phyloP scores from a whole-genome alignment of 2,888 invertebrate species.

The Acrobeloides nanus region DNA sequence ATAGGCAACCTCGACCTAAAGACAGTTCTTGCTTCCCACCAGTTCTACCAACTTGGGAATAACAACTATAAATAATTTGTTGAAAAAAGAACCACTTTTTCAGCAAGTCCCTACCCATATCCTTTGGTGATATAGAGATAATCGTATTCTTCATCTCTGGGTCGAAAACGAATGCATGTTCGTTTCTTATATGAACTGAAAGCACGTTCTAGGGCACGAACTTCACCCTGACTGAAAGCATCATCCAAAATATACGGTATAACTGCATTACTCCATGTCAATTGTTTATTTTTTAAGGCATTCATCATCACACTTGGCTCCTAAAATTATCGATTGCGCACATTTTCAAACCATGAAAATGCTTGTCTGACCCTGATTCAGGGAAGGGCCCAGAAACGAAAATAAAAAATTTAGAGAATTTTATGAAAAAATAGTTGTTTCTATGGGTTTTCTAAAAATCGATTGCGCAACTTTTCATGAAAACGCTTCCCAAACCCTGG shows the following conservation, averaged over 20 bases:
- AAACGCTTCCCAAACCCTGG: too few species aligned
- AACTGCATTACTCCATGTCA: constrained; percentile 44
- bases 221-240: constrained; percentile 48
- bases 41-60: constrained; percentile 51
- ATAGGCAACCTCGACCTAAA: constrained; percentile 49
- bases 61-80: constrained; percentile 35
- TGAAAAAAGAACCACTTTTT: constrained; percentile 4
- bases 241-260: constrained; percentile 49
- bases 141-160: constrained; percentile 47
- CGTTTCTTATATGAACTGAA: constrained; percentile 47
- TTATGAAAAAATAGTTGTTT: too few species aligned
- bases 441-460: too few species aligned
- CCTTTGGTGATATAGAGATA: constrained; percentile 53
- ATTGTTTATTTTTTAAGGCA: constrained; percentile 46
- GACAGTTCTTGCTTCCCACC: constrained; percentile 52
- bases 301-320: constrained; percentile 40
- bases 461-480: too few species aligned
- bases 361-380: too few species aligned
- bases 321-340: constrained; percentile 23
- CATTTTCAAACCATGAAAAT: too few species aligned
- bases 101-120: constrained; percentile 34
- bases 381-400: too few species aligned
- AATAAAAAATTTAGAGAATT: too few species aligned
- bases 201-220: constrained; percentile 41
- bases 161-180: constrained; percentile 54